Conservation (phyloP, 1,140 invertebrate species). For the Battus philenor region DNA sequence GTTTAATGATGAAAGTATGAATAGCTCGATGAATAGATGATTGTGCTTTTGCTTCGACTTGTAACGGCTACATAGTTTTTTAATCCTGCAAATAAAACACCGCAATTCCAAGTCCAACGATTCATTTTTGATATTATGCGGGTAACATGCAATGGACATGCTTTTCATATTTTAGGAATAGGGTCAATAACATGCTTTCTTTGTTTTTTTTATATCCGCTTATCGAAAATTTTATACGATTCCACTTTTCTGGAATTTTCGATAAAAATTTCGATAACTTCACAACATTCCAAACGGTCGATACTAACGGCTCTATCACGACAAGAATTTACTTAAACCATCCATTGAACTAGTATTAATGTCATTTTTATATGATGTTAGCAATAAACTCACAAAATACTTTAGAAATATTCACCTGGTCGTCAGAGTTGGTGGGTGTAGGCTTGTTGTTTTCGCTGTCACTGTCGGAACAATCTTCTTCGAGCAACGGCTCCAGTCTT, state of each 20-base stretch:
- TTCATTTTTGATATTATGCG: conserved; percentile 11
- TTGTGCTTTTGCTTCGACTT: background rate
- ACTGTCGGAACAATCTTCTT: conserved; percentile 80
- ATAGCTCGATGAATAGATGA: too few species aligned
- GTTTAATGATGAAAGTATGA: too few species aligned
- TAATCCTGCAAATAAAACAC: conserved; percentile 9
- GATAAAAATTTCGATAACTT: background rate
- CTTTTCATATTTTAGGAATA: conserved; percentile 16
- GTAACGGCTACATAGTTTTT: background rate
- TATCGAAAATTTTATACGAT: conserved; percentile 3
- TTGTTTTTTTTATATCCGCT: background rate
- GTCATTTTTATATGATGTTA: conserved; percentile 1
- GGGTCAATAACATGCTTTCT: conserved; percentile 8
- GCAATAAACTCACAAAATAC: conserved; percentile 7
- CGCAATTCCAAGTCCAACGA: conserved; percentile 6
- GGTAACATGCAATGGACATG: conserved; percentile 53
- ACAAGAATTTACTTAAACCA: background rate
- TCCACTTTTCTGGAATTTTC: background rate
- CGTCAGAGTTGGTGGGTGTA: conserved; percentile 70
- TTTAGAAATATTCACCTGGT: conserved; percentile 75
- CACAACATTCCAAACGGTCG: background rate
- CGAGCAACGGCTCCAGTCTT: conserved; percentile 81
- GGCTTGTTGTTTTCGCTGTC: conserved; percentile 68
- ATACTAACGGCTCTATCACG: background rate
- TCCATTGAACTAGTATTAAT: background rate